Percentiles rank a stretch among this genome's conserved stretches.
phyloP scores from a whole-genome alignment of 2,113 vertebrate genomes.

The Vulpes vulpes region DNA sequence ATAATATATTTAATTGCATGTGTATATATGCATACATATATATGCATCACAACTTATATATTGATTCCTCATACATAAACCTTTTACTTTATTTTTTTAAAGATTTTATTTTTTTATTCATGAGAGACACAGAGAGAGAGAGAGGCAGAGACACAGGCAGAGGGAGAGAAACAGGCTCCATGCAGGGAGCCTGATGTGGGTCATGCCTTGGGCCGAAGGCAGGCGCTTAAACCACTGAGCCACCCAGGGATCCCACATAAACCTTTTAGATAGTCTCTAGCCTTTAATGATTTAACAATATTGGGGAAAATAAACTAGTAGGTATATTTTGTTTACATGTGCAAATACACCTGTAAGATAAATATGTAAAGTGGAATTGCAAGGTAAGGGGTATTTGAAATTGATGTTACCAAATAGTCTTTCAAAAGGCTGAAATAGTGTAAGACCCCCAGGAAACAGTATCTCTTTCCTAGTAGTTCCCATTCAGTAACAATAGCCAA shows the following conservation, averaged over 20 bases:
- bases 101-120: no score
- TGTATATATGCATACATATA: background rate
- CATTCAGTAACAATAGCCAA: background rate
- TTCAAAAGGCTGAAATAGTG: background rate
- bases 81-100: background rate
- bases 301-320: background rate
- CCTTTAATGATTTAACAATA: slow-evolving; percentile 31
- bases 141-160: no score
- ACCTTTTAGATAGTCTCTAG: background rate
- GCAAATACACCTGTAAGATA: background rate
- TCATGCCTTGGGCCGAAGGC: no score
- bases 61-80: background rate
- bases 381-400: slow-evolving; percentile 6
- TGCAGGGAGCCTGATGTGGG: no score
- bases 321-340: background rate
- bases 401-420: background rate
- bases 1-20: background rate
- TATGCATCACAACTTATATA: background rate
- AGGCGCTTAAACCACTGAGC: no score
- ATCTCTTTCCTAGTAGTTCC: background rate
- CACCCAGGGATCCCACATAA: background rate
- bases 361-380: background rate
- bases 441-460: background rate
- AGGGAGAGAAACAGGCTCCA: no score
- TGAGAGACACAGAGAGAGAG: no score